phyloP scores from a whole-genome alignment of 2,888 invertebrate genomes.

The Helicoverpa assulta region DNA sequence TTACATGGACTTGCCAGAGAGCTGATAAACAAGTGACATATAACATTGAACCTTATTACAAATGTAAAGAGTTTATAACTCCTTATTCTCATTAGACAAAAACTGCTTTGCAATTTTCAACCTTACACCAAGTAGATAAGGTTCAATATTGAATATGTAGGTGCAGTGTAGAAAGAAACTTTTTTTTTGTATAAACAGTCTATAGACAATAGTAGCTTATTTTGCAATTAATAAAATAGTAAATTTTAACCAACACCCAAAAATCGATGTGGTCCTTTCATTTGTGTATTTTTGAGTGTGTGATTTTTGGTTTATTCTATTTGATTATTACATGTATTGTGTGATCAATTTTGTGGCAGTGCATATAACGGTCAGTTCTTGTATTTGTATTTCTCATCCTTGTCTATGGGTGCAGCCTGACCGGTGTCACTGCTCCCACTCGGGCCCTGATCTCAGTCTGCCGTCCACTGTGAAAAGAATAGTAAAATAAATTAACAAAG shows the following conservation, averaged over 20 bases:
- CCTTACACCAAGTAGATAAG: neutral
- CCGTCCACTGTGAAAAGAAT: constrained; percentile 78
- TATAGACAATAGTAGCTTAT: no score
- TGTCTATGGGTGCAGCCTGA: constrained; percentile 49
- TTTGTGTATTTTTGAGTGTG: neutral
- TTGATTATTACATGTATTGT: neutral
- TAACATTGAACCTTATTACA: constrained; percentile 33
- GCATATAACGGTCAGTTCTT: constrained; percentile 70
- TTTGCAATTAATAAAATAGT: no score
- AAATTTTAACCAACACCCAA: no score
- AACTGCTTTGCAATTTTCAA: constrained; percentile 17
- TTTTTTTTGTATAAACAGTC: neutral
- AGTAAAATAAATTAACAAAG: neutral
- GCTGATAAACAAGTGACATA: neutral
- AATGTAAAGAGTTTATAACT: constrained; percentile 2
- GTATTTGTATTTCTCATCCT: constrained; percentile 75
- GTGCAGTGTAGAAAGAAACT: neutral
- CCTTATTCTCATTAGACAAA: neutral
- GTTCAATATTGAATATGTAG: constrained; percentile 34
- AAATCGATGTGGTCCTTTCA: neutral
- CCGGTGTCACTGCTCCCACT: constrained; percentile 61
- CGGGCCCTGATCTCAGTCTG: constrained; percentile 78
- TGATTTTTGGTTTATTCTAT: constrained; percentile 16
- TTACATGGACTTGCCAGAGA: neutral
- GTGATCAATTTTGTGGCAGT: constrained; percentile 18